These are phyloP conservation scores for Rambutsinella grinnellia DNA, from an alignment of 2,888 invertebrate species.

Conservation along the genomic window DNA sequence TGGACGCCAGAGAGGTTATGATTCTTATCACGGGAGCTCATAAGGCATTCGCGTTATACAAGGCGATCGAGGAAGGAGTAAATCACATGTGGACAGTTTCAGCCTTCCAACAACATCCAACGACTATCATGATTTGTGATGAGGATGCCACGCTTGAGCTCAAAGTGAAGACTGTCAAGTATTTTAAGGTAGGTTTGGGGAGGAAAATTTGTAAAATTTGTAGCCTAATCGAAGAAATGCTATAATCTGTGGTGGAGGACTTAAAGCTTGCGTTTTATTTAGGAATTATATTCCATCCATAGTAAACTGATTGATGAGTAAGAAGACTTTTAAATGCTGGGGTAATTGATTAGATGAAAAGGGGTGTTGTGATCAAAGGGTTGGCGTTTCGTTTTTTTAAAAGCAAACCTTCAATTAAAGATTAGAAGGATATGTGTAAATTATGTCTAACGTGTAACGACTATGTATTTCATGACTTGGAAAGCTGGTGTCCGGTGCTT, in stretches of 20 bases:
- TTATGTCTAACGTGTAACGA: too few species aligned
- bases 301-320: conserved; percentile 83
- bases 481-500: background rate
- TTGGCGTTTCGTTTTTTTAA: conserved; percentile 10
- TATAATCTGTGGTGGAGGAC: background rate
- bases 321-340: too few species aligned
- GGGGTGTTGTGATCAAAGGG: conserved; percentile 18
- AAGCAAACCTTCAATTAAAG: background rate
- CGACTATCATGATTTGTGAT: conserved; percentile 94
- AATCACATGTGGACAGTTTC: conserved; percentile 99
- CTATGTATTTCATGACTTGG: conserved; percentile 1
- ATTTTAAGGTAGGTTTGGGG: conserved; percentile 85
- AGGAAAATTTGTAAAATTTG: conserved; percentile 21
- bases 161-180: conserved; percentile 97
- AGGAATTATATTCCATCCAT: conserved; percentile 89
- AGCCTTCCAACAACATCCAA: conserved; percentile 96
- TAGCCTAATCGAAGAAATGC: background rate
- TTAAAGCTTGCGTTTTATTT: conserved; percentile 49
- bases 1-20: conserved; percentile 99
- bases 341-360: conserved; percentile 7
- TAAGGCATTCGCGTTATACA: conserved; percentile 96
- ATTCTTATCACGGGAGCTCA: conserved; percentile 96
- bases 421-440: too few species aligned
- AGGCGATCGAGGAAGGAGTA: conserved; percentile 98
- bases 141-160: conserved; percentile 98